Conservation (phyloP, 2,113 vertebrate species). For the Gobio gobio region DNA sequence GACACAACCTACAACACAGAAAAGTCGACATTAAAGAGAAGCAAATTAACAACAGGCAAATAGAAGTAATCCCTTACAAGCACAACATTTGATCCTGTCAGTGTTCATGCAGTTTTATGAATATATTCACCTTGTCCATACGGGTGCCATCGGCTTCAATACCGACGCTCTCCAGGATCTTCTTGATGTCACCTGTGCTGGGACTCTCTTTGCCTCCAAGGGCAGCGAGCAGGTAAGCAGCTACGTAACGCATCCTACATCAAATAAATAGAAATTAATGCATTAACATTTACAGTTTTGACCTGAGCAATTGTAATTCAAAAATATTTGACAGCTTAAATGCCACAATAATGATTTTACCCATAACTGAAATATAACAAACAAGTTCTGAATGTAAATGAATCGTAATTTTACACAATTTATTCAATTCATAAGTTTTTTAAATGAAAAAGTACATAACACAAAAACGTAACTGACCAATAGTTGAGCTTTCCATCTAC, state of each 20-base stretch:
- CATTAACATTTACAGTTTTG: neutral
- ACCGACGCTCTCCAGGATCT: conserved; percentile 93
- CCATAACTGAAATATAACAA: too few relatives aligned
- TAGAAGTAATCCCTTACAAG: neutral
- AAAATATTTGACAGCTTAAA: neutral
- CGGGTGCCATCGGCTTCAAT: conserved; percentile 87
- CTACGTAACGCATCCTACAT: conserved; percentile 92
- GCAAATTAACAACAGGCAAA: neutral
- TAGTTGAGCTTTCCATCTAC: neutral
- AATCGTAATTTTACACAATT: neutral
- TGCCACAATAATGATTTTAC: too few relatives aligned
- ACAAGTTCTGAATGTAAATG: neutral
- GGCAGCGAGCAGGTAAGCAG: conserved; percentile 88
- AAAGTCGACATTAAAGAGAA: neutral
- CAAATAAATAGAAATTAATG: rapidly evolving
- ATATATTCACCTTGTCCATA: conserved; percentile 81
- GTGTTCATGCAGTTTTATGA: neutral
- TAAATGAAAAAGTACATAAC: neutral
- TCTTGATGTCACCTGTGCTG: conserved; percentile 84
- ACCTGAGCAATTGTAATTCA: too few relatives aligned
- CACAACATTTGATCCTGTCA: neutral
- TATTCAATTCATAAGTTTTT: neutral
- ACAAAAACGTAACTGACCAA: neutral
- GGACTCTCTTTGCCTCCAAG: conserved; percentile 86
- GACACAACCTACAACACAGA: conserved; percentile 81